Base-by-base conservation (phyloP, 2,113 vertebrate species). In the Nothoprocta perdicaria region DNA sequence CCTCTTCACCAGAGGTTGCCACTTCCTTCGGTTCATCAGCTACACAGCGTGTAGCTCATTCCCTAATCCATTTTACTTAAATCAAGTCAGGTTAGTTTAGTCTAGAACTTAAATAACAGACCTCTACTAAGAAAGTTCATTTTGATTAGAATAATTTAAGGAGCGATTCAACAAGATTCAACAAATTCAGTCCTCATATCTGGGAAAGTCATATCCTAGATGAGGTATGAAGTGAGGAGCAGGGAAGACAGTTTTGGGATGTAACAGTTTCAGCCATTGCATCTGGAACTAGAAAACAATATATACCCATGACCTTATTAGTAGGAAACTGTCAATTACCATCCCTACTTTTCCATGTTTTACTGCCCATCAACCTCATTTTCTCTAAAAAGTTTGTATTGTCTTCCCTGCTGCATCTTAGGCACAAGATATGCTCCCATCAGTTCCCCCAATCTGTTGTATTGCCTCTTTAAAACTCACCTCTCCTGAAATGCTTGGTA, bases 401-500 rank as follows among this genome's bases (percentile, higher is more conserved):
- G 0, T 35, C 53, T 33, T 6, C 38, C 16, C 26, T 74, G 31
- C 14, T 21, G 21, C 60, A 73, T 53, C 16, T 24, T 2, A 1
- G 29, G 41, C n/a, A 29, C 19, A 38, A 27, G 41, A 77, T 53
- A 31, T 9, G 13, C 4, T 75, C 24, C 65, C n/a, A 55, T 57
- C 65, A 67, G 14, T 41, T 27, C 13, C 31, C 45, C 35, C 41
- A 31, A 45, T 29, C 38, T 74, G 31, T 63, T 63, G 41, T 2
- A 4, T 14, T 31, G 8, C 50, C 24, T 66, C 60, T 89, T 85
- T 60, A 86, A 85, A 90, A 92, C 84, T 94, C 80, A 95, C 55
- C 67, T 93, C 67, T 74, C 41, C 24, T 67, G 19, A 43, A 73
- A 67, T 24, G 18, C 72, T 69, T 1, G 0, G 5, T 52, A 55